phyloP scores from a whole-genome alignment of 2,888 invertebrate species.

The Lacanobia oleracea region DNA sequence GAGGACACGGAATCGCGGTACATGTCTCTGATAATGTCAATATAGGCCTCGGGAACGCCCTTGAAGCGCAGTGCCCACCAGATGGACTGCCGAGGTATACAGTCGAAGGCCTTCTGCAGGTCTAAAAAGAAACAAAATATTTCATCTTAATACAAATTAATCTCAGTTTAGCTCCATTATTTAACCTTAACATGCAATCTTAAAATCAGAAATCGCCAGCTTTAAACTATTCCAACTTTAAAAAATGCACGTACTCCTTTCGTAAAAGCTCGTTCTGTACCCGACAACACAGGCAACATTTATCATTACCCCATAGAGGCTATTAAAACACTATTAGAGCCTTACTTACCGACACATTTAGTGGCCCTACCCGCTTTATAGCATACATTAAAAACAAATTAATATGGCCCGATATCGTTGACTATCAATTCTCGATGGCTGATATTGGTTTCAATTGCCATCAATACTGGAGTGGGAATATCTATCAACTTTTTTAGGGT shows the following conservation, averaged over 20 bases:
- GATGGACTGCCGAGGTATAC: too few species aligned
- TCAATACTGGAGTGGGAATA: constrained; percentile 15
- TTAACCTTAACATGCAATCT: too few species aligned
- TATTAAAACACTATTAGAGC: constrained; percentile 67
- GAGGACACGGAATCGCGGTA: too few species aligned
- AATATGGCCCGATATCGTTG: constrained; percentile 53
- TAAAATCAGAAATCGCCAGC: not conserved
- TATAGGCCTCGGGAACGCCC: too few species aligned
- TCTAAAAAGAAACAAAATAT: too few species aligned
- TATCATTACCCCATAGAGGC: constrained; percentile 48
- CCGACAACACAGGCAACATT: constrained; percentile 43
- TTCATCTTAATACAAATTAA: not conserved
- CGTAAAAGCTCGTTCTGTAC: constrained; percentile 12
- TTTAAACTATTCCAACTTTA: constrained; percentile 8
- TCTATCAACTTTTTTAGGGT: not conserved
- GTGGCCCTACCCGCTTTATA: constrained; percentile 27
- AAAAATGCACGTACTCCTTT: not conserved
- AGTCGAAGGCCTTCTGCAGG: too few species aligned
- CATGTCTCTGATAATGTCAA: too few species aligned
- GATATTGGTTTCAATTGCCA: constrained; percentile 17
- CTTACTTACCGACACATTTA: constrained; percentile 46
- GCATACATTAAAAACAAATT: constrained; percentile 62
- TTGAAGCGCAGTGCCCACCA: too few species aligned
- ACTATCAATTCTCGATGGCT: constrained; percentile 36
- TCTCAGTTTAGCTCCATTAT: not conserved